phyloP scores from a whole-genome alignment of 2,113 vertebrate species.

The Fukomys damarensis region DNA sequence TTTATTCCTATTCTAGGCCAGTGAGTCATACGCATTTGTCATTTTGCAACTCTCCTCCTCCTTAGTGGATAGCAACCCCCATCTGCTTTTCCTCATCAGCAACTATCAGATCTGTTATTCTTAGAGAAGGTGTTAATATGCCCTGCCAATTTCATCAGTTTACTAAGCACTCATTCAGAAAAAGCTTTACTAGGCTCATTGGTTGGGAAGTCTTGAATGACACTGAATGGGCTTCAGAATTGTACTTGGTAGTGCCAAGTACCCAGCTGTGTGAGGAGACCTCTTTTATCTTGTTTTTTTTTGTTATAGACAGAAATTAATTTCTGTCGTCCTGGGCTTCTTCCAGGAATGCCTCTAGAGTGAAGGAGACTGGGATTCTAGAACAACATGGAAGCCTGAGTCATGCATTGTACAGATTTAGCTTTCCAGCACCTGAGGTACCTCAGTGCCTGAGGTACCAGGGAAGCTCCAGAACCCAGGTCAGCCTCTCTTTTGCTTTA shows the following conservation, averaged over 20 bases:
- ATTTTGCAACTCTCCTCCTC: neutral
- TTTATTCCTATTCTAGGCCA: neutral
- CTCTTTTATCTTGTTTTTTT: constrained; percentile 23
- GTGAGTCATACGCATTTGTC: neutral
- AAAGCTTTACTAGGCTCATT: neutral
- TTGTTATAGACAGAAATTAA: neutral
- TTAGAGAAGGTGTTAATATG: neutral
- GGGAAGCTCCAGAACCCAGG: neutral
- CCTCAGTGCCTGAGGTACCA: accelerated
- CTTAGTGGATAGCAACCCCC: neutral
- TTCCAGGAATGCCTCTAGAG: neutral
- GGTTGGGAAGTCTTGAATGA: neutral
- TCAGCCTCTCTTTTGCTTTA: neutral
- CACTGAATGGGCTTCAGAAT: neutral
- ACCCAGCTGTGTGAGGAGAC: neutral
- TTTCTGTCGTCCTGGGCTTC: neutral
- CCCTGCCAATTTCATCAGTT: constrained; percentile 20
- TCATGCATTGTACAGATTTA: neutral
- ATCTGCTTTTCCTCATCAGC: neutral
- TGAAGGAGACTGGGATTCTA: neutral
- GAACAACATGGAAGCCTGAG: neutral
- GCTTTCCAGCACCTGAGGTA: accelerated
- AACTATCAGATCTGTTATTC: neutral
- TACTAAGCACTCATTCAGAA: constrained; percentile 27
- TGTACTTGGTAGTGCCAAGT: neutral